phyloP scores from a whole-genome alignment of 1,140 invertebrate genomes.

The Asbolus verrucosus region DNA sequence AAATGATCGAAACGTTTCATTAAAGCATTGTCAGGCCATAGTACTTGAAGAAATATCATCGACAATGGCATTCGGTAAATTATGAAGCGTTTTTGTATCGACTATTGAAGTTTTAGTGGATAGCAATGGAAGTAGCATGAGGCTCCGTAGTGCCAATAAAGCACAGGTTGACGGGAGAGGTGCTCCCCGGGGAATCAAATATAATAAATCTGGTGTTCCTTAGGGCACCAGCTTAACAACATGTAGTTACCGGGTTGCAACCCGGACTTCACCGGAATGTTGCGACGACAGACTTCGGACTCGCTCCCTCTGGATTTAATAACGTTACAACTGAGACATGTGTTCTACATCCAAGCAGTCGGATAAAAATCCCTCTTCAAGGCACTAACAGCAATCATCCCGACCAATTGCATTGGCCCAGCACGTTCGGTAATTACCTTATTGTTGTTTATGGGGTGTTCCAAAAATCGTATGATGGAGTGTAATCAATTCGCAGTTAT shows the following conservation, averaged over 20 bases:
- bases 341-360: constrained; percentile 20
- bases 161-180: constrained; percentile 29
- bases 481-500: constrained; percentile 34
- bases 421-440: background rate
- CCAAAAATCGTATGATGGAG: background rate
- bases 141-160: constrained; percentile 39
- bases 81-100: constrained; percentile 20
- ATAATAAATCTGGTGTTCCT: constrained; percentile 44
- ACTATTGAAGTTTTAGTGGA: constrained; percentile 29
- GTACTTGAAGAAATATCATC: constrained; percentile 19
- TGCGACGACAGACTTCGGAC: constrained; percentile 39
- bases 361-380: constrained; percentile 23
- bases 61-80: constrained; percentile 7
- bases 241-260: constrained; percentile 44
- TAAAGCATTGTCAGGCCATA: no score
- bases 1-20: no score
- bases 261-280: constrained; percentile 27
- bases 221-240: constrained; percentile 42
- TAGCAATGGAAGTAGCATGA: constrained; percentile 19
- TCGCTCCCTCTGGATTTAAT: constrained; percentile 40
- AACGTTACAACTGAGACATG: constrained; percentile 41
- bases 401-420: background rate
- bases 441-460: background rate
- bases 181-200: constrained; percentile 35
- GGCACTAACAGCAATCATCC: background rate